These are phyloP conservation scores for Rhombomys opimus DNA, from an alignment of 2,113 vertebrate species.

Conservation along the genomic window DNA sequence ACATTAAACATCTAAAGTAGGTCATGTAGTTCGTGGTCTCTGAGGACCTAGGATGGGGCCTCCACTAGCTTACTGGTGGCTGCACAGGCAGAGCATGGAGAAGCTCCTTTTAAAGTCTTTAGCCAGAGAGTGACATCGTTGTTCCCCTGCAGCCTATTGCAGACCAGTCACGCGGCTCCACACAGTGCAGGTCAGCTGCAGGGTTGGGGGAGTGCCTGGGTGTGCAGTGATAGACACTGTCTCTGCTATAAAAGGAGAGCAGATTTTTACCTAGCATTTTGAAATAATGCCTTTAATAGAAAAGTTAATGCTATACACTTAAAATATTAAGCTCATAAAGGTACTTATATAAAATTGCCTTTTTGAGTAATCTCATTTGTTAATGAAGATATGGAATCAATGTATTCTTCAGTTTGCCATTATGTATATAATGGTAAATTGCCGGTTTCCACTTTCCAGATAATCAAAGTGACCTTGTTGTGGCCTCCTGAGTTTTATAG, in stretches of 20 bases:
- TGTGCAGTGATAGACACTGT: constrained; percentile 4
- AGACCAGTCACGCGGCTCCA: background rate
- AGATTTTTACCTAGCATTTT: constrained; percentile 37
- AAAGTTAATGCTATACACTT: constrained; percentile 59
- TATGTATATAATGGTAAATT: constrained; percentile 47
- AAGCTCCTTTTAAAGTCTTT: background rate
- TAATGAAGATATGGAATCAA: constrained; percentile 39
- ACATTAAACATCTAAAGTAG: background rate
- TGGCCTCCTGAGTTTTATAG: constrained; percentile 1
- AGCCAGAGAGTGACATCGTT: background rate
- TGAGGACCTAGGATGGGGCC: background rate
- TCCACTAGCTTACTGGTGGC: background rate
- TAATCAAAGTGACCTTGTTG: constrained; percentile 46
- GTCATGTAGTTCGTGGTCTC: background rate
- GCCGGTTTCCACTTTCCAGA: constrained; percentile 23
- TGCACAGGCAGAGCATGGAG: background rate
- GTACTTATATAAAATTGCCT: constrained; percentile 46
- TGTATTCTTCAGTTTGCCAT: constrained; percentile 60
- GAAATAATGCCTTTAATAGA: constrained; percentile 54
- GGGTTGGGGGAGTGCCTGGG: background rate
- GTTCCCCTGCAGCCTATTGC: background rate
- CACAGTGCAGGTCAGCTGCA: background rate
- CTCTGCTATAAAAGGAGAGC: background rate
- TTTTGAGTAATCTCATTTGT: constrained; percentile 60
- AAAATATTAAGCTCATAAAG: constrained; percentile 39